Base-by-base conservation (phyloP, 2,113 vertebrate genomes). In the Periophthalmodon schlosseri region DNA sequence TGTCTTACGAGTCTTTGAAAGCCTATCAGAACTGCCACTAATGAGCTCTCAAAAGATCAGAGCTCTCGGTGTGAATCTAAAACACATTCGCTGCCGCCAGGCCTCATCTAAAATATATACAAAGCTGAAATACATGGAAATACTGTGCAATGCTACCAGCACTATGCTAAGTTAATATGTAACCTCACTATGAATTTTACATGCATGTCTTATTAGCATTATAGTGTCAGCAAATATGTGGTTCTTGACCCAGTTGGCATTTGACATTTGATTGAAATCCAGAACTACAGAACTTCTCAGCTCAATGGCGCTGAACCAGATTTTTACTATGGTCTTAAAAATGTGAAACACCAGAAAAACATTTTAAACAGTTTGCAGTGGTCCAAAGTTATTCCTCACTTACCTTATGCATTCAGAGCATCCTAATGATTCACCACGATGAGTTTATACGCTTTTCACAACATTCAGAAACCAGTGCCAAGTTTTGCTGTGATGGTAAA, bases 1-100 rank as follows among this genome's bases (percentile, higher is more conserved):
- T 68, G 44, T 47, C 66, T 46, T 44, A 66, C 20, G 20, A 66
- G 39, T 20, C 64, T 68, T 68, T 68, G 65, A 68, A 46, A 47
- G 49, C 21, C 13, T 24, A 24, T 24, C n/a, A 68, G 47, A 47
- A 47, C 13, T 49, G 10, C 2, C 39, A 68, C 66, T 68, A 47
- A 68, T 68, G 46, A 44, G 66, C 21, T 68, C 46, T 68, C 39
- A 24, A 44, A 49, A 68, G 46, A 68, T 24, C 21, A 47, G 12
- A 24, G 39, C 23, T 21, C 21, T 3, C 21, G 8, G 14, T 24
- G 46, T 28, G 39, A 68, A 68, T 68, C 49, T 68, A 49, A 68
- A 68, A 68, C 20, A 44, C 66, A 23, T 24, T 21, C 16, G 44
- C 21, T 49, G 39, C 44, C 9, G n/a, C 21, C 21, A n/a, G 44